Evolutionary conservation across 2,888 invertebrate species (phyloP).

Genomic region (Pseudoips prasinana): DNA sequence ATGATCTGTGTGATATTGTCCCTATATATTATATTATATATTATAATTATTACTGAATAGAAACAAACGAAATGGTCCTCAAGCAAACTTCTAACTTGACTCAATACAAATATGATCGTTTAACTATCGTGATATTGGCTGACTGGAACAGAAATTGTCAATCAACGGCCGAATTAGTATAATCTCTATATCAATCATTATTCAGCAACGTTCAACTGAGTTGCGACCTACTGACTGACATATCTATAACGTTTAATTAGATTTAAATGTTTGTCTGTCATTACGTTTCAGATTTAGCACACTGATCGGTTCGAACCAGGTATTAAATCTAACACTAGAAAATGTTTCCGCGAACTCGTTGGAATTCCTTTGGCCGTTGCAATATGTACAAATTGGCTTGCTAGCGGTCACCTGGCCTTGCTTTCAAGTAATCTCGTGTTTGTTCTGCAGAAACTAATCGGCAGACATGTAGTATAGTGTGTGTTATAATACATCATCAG

Average conservation of each 20-base stretch:
- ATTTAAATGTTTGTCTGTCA: conserved; percentile 1
- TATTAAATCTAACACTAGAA: conserved; percentile 8
- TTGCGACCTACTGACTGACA: too few species aligned
- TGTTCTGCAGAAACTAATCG: conserved; percentile 17
- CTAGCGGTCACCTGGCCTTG: conserved; percentile 33
- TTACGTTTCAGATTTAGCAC: neutral
- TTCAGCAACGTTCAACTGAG: too few species aligned
- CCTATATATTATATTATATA: too few species aligned
- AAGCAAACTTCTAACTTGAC: too few species aligned
- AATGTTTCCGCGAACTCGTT: conserved; percentile 20
- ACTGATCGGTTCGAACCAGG: neutral
- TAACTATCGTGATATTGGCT: too few species aligned
- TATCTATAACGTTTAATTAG: neutral
- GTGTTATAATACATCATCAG: conserved; percentile 12
- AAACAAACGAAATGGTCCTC: too few species aligned
- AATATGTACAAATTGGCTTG: conserved; percentile 28
- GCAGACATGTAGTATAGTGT: conserved; percentile 9
- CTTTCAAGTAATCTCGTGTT: conserved; percentile 30
- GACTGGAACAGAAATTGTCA: too few species aligned
- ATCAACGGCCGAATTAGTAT: too few species aligned
- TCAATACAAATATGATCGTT: too few species aligned
- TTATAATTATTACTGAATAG: too few species aligned
- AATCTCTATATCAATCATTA: too few species aligned
- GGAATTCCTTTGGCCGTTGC: conserved; percentile 27
- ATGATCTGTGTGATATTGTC: too few species aligned